Base-by-base conservation (phyloP, 2,113 vertebrate genomes). In the Eidolon helvum region DNA sequence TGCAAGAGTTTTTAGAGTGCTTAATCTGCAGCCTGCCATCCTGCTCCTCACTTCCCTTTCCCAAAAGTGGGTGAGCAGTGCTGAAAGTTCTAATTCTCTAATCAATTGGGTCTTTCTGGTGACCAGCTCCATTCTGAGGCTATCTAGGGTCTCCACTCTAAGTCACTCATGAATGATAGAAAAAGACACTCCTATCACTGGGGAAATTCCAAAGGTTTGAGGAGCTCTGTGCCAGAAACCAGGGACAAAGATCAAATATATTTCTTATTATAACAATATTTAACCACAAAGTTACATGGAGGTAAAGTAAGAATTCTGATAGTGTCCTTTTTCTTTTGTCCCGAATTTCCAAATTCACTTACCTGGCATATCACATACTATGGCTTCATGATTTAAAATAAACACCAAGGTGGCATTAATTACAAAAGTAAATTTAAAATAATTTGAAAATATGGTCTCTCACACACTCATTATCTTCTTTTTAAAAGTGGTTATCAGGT, bases 341-440 rank as follows among this genome's bases (percentile, higher is more conserved):
- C 9, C 50, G 80, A 33, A 93, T 59, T 95, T 74, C 69, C 55
- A 83, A 53, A 65, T 63, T 68, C 15, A 79, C 66, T 85, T 53
- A 18, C 65, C n/a, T 66, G 53, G 68, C 28, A 10, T 53, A 90
- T 50, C 87, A 85, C 16, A 59, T 26, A 63, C 21, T 15, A 1
- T n/a, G 61, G 18, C 22, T 72, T 87, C 57, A 80, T 16, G 43
- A 91, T 28, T 80, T 85, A 82, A 61, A 72, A 95, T 43, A 95
- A 95, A 69, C 18, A 40, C 14, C 65, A 75, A 79, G n/a, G 40
- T 18, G 87, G 26, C 22, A 33, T 7, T 84, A 79, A 53, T n/a
- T 63, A 87, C 14, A 75, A n/a, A 86, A 85, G 84, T 78, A 69
- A 66, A 79, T 80, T 93, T 66, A 79, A 91, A 86, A 82, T 93